Evolutionary conservation across 2,113 vertebrate species (phyloP), one percentile per base, ranked within the genome.

Genomic region (Saccopteryx bilineata): DNA sequence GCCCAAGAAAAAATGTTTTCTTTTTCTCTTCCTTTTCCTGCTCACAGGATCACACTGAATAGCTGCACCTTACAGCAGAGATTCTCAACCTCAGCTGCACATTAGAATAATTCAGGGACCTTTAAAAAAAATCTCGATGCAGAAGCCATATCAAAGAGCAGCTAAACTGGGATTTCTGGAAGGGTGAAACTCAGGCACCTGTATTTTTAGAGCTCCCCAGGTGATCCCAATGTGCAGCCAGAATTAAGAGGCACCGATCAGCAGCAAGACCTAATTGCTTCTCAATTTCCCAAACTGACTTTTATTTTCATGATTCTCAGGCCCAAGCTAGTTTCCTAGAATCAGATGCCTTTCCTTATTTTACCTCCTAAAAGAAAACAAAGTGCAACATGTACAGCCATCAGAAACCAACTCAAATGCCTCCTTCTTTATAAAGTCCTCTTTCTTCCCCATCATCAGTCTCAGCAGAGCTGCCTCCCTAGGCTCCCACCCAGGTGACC

Each of bases 1-100:
- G 28, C 23, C 50, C 54, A 96, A 84, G 58, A 33, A 93, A 95
- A 76, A 18, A 61, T 17, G 24, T 46, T 85, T 66, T 93, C 61
- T 79, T 31, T 24, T 66, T 33, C 85, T 91, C 56, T 63, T 81
- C 61, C 72, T 31, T 24, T 66, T 33, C 81, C 88, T 61, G 63
- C 79, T 95, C 26, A 76, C 5, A 33, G n/a, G 9, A 68, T 81
- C 50, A 24, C 14, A 15, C 24, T 92, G 78, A 95, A 52, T 88
- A 80, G 14, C 83, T 85, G 17, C 7, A 54, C 17, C 39, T 39
- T 31, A n/a, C 5, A 39, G 33, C 18, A 69, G 48, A 90, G 31
- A 23, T 80, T 93, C 60, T 91, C 87, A 94, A 80, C 17, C 50
- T 39, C 87, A 21, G 76, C 7, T 81, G 19, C n/a, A 28, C 39